Percentiles rank a stretch among this genome's conserved stretches.
These are phyloP conservation scores for Chaetura pelagica DNA, from an alignment of 2,113 vertebrate genomes.

Conservation along the genomic window DNA sequence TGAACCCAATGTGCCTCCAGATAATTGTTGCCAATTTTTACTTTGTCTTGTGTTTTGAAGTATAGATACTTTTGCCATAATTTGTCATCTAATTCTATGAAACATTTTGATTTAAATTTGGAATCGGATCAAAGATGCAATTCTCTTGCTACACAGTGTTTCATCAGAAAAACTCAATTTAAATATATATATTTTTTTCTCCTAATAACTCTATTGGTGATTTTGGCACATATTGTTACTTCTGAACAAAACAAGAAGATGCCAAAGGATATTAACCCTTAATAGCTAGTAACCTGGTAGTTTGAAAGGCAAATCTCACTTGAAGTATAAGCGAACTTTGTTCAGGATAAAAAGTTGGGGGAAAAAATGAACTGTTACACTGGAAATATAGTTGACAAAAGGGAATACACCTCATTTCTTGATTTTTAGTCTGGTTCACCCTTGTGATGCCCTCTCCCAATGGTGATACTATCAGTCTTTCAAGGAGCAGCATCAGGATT, in stretches of 20 bases:
- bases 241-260: neutral
- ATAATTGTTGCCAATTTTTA: neutral
- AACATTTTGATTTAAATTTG: neutral
- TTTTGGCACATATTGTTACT: neutral
- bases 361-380: neutral
- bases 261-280: neutral
- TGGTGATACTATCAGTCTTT: neutral
- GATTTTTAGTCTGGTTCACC: neutral
- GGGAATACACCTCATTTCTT: accelerated
- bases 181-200: neutral
- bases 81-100: neutral
- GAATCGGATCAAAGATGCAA: neutral
- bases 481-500: neutral
- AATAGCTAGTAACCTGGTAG: neutral
- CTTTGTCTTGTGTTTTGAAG: neutral
- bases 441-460: neutral
- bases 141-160: neutral
- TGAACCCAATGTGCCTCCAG: neutral
- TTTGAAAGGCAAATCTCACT: neutral
- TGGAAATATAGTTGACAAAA: neutral
- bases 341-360: neutral
- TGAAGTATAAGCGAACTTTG: neutral
- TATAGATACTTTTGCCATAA: neutral
- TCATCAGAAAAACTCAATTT: neutral
- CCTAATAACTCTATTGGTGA: neutral